Base-by-base conservation (phyloP, 2,888 invertebrate species). In the Agapostemon virescens region DNA sequence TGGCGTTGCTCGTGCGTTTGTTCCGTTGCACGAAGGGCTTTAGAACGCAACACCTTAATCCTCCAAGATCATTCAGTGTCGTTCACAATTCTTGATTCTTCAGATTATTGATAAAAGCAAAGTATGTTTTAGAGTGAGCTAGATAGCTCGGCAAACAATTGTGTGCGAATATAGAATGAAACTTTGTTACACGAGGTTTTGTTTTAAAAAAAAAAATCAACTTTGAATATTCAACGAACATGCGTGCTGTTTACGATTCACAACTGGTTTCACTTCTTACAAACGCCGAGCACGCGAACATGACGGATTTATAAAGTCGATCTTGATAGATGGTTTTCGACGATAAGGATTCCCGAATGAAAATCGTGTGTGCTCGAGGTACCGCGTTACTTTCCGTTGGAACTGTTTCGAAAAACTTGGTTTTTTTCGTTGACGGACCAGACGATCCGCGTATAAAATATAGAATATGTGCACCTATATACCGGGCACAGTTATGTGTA, bases 401-500 rank as follows among this genome's bases (percentile, higher is more conserved):
- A 49, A 38, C n/a, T 11, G 38, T 45, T 66, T 15, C 11, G 61
- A 40, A 33, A 67, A 49, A 45, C 20, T 74, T 49, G 17, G 15
- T 42, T 36, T 33, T 72, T 74, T 69, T 23, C 11, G n/a, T 15
- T 33, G 55, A 33, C 26, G 7, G 11, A 49, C 15, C 55, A 66
- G 26, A 75, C 26, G 15, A 76, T 45, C 49, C 55, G 42, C 42
- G 9, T n/a, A 42, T 30, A 52, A 75, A 80, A 80, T 76, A 66
- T 73, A 30, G 69, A 80, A 75, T 72, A 20, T 67, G n/a, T 69
- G 33, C 64, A 55, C 6, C 58, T 49, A 49, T 36, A 52, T 30
- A 61, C 26, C 69, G 55, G 23, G 33, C 38, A 30, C 63, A 74
- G 73, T 78, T 79, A 70, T 79, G 72, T 78, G 79, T 72, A 82